Evolutionary conservation across 2,888 invertebrate species (phyloP).

Genomic region (Dryobota labecula): DNA sequence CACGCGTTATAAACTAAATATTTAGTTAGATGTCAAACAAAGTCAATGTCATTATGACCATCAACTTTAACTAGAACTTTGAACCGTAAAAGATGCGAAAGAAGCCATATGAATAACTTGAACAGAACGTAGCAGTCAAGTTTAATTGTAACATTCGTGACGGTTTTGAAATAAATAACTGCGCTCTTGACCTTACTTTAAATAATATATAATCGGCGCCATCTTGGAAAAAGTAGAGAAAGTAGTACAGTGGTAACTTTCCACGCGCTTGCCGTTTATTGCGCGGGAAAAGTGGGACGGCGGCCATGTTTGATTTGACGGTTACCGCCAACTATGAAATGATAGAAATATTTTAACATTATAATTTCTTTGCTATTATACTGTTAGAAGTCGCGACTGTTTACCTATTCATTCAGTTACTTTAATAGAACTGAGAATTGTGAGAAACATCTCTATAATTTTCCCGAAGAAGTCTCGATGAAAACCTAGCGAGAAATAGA

Average conservation of each 20-base stretch:
- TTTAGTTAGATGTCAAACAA: constrained; percentile 17
- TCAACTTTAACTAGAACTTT: constrained; percentile 45
- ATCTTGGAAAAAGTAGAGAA: constrained; percentile 90
- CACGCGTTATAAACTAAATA: constrained; percentile 7
- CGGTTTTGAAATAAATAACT: constrained; percentile 66
- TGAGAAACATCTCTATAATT: constrained; percentile 34
- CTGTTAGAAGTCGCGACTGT: constrained; percentile 13
- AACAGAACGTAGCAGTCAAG: constrained; percentile 45
- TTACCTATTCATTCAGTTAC: constrained; percentile 12
- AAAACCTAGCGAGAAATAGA: constrained; percentile 60
- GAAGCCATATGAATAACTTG: constrained; percentile 41
- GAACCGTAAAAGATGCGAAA: constrained; percentile 33
- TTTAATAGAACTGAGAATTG: constrained; percentile 10
- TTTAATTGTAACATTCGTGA: constrained; percentile 49
- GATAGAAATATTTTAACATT: constrained; percentile 51
- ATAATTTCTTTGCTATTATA: constrained; percentile 31
- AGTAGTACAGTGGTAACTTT: constrained; percentile 90
- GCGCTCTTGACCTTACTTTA: constrained; percentile 84
- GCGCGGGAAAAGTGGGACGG: constrained; percentile 89
- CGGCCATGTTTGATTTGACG: constrained; percentile 87
- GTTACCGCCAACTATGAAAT: constrained; percentile 75
- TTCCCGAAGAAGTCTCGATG: constrained; percentile 49
- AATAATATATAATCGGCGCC: constrained; percentile 82
- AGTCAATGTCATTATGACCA: constrained; percentile 51
- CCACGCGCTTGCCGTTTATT: constrained; percentile 86